These are phyloP conservation scores for Pluvianellus socialis DNA, from an alignment of 2,113 vertebrate species.

Conservation along the genomic window DNA sequence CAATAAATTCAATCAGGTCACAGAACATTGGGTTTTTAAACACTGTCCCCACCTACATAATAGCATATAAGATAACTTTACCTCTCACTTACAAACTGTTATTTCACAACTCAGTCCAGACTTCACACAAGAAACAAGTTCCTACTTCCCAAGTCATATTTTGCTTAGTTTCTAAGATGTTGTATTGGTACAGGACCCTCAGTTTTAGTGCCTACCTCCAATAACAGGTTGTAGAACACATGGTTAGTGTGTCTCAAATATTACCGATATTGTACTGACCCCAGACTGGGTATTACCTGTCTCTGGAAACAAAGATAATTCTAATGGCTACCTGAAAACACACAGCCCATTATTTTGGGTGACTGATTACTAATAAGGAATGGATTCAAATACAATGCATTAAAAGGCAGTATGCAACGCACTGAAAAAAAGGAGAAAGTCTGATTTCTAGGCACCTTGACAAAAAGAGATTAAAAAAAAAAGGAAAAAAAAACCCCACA, in stretches of 20 bases:
- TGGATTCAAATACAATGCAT: background rate
- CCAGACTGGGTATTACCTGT: background rate
- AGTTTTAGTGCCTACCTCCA: background rate
- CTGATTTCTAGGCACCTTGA: background rate
- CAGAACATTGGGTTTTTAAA: background rate
- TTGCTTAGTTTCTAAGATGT: background rate
- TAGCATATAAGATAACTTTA: background rate
- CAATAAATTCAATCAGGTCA: background rate
- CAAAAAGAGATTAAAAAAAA: background rate
- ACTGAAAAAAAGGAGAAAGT: background rate
- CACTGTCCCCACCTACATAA: background rate
- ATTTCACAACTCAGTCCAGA: background rate
- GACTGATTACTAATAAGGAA: background rate
- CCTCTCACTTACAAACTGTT: background rate
- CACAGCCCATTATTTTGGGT: background rate
- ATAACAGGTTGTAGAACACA: background rate
- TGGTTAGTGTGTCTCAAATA: background rate
- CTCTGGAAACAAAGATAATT: background rate
- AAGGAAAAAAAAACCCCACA: too few species aligned
- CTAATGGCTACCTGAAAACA: background rate
- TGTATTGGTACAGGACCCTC: background rate
- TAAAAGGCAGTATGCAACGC: background rate
- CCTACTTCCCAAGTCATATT: background rate
- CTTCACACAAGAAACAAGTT: background rate
- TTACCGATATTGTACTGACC: background rate